These are phyloP conservation scores for Leucophora obtusa DNA, from an alignment of 2,888 invertebrate genomes.

Conservation along the genomic window DNA sequence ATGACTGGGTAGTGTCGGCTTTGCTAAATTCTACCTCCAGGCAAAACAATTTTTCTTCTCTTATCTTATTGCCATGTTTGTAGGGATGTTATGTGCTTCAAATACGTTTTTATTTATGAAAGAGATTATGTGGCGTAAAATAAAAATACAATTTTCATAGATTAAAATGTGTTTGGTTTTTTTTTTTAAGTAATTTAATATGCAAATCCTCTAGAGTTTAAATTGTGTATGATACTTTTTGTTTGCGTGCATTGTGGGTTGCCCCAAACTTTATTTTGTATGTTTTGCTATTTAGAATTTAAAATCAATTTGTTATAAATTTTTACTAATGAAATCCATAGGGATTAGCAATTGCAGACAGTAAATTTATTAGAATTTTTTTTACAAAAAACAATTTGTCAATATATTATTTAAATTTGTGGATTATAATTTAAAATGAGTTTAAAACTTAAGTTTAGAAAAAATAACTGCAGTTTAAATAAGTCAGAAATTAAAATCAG, in stretches of 20 bases:
- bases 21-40: too few species aligned
- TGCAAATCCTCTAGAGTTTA: conserved; percentile 59
- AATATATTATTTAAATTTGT: too few species aligned
- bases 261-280: conserved; percentile 25
- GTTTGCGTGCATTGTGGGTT: conserved; percentile 15
- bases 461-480: too few species aligned
- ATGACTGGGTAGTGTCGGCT: too few species aligned
- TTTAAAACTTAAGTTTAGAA: too few species aligned
- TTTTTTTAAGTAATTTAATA: conserved; percentile 56
- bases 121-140: conserved; percentile 55
- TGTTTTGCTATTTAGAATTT: conserved; percentile 46
- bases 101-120: conserved; percentile 19
- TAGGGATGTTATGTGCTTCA: too few species aligned
- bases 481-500: too few species aligned
- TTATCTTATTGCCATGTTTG: too few species aligned
- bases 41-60: too few species aligned
- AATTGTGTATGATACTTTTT: conserved; percentile 52
- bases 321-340: conserved; percentile 55
- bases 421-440: too few species aligned
- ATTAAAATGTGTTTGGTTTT: conserved; percentile 37
- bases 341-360: conserved; percentile 46
- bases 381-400: background rate
- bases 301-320: conserved; percentile 62
- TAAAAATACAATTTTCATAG: conserved; percentile 54
- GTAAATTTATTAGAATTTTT: conserved; percentile 47